Percentiles rank a stretch among this genome's conserved stretches.
Evolutionary conservation across 2,888 invertebrate genomes (phyloP).

Genomic region (Lampropteryx suffumata): DNA sequence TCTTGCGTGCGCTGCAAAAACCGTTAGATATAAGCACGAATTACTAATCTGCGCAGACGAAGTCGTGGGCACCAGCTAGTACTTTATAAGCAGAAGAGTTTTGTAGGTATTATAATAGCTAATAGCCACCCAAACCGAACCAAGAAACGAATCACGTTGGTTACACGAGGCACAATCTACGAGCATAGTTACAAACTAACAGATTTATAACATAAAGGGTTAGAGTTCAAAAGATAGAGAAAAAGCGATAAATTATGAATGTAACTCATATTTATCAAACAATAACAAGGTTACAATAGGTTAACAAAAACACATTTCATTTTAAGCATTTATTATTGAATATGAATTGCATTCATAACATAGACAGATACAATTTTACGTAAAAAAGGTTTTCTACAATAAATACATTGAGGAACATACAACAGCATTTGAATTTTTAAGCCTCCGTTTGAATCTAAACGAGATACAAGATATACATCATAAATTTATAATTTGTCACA

Average conservation of each 20-base stretch:
- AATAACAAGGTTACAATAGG: conserved; percentile 34
- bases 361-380: conserved; percentile 19
- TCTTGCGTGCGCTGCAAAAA: too few species aligned
- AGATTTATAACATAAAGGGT: conserved; percentile 5
- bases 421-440: neutral
- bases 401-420: conserved; percentile 20
- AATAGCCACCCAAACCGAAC: too few species aligned
- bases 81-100: too few species aligned
- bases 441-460: neutral
- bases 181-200: conserved; percentile 1
- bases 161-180: too few species aligned
- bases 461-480: neutral
- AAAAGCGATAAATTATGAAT: conserved; percentile 62
- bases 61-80: too few species aligned
- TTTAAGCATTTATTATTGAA: conserved; percentile 72
- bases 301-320: conserved; percentile 59
- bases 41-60: too few species aligned
- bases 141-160: too few species aligned
- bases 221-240: conserved; percentile 14
- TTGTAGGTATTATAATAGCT: too few species aligned
- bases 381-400: conserved; percentile 14
- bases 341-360: conserved; percentile 79
- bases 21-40: too few species aligned
- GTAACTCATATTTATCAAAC: conserved; percentile 73
- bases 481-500: conserved; percentile 2